Evolutionary conservation across 2,113 vertebrate species (phyloP).

Genomic region (Urocynchramus pylzowi): DNA sequence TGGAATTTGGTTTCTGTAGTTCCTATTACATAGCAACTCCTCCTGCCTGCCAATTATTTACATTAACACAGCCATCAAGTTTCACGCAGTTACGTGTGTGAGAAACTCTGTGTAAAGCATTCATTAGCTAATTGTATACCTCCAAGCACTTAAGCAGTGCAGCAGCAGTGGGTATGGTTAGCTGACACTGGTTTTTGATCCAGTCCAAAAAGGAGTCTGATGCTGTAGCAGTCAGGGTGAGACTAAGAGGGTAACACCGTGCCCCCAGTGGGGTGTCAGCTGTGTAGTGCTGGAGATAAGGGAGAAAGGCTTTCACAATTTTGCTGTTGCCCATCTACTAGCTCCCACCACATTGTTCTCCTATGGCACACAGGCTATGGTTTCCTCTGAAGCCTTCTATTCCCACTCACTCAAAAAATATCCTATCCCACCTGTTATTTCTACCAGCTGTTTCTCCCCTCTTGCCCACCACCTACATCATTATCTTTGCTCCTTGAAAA

Average conservation of each 20-base stretch:
- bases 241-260: accelerated
- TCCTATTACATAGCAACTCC: not conserved
- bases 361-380: accelerated
- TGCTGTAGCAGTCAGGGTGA: not conserved
- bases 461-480: not conserved
- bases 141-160: not conserved
- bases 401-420: not conserved
- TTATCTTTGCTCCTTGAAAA: not conserved
- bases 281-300: not conserved
- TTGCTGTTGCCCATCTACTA: not conserved
- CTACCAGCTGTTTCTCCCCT: not conserved
- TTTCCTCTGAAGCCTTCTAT: not conserved
- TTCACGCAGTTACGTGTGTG: not conserved
- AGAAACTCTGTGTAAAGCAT: not conserved
- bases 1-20: not conserved
- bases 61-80: not conserved
- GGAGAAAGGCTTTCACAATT: not conserved
- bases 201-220: not conserved
- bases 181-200: not conserved
- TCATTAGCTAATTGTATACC: not conserved
- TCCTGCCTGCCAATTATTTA: not conserved
- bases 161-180: not conserved
- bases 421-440: not conserved
- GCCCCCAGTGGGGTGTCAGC: accelerated
- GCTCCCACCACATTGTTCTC: not conserved